These are phyloP conservation scores for Eumeta japonica DNA, from an alignment of 1,140 invertebrate genomes.

Conservation along the genomic window DNA sequence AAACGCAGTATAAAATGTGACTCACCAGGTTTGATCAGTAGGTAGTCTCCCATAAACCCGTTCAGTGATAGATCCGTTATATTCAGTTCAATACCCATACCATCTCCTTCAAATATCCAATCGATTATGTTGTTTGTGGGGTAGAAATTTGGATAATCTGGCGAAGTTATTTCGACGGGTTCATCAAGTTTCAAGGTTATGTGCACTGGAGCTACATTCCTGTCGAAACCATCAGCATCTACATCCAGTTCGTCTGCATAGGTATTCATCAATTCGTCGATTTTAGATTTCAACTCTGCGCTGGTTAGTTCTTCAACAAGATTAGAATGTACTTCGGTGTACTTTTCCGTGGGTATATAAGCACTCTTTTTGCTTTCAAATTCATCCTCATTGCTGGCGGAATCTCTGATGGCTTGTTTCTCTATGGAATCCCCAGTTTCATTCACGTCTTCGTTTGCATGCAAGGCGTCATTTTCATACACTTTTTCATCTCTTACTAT, in stretches of 20 bases:
- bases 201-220: constrained; percentile 14
- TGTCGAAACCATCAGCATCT: constrained; percentile 10
- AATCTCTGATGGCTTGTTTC: too few species aligned
- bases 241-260: constrained; percentile 18
- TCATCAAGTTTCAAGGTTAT: constrained; percentile 18
- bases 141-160: constrained; percentile 27
- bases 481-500: too few species aligned
- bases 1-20: too few species aligned
- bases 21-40: constrained; percentile 40
- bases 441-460: too few species aligned
- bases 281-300: constrained; percentile 14
- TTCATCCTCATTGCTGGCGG: too few species aligned
- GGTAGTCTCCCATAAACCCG: constrained; percentile 27
- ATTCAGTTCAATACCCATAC: constrained; percentile 41
- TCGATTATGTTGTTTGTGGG: constrained; percentile 29
- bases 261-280: constrained; percentile 17
- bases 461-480: too few species aligned
- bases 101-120: constrained; percentile 37
- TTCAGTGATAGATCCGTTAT: constrained; percentile 34
- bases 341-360: too few species aligned
- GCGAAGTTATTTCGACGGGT: constrained; percentile 24
- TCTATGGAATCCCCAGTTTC: too few species aligned
- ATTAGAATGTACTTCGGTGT: background rate
- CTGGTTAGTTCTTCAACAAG: constrained; percentile 14
- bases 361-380: too few species aligned